A percentile compares a stretch with the other conserved stretches of the same genome.
Evolutionary conservation across 2,888 invertebrate species (phyloP).

Genomic region (Apamea crenata): DNA sequence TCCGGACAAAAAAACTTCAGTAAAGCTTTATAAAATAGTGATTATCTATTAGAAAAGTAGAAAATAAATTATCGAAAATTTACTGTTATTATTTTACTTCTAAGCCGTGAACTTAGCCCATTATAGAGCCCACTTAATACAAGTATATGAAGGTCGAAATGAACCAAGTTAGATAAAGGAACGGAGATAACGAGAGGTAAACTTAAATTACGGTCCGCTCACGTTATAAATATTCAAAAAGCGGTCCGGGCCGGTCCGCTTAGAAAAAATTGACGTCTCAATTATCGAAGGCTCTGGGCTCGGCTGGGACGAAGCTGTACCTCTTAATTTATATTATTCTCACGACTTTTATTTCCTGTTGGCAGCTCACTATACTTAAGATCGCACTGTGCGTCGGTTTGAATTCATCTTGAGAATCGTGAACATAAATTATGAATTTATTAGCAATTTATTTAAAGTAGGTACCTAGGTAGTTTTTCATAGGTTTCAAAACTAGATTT

Average conservation of each 20-base stretch:
- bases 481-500: conserved; percentile 1
- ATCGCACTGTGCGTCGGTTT: conserved; percentile 65
- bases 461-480: not conserved
- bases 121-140: conserved; percentile 63
- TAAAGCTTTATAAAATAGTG: not conserved
- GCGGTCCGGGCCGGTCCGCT: conserved; percentile 72
- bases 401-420: conserved; percentile 51
- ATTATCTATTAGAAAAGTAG: not conserved
- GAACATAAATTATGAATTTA: conserved; percentile 37
- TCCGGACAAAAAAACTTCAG: not conserved
- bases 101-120: conserved; percentile 38
- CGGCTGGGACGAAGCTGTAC: conserved; percentile 64
- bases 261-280: conserved; percentile 90
- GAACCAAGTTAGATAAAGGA: conserved; percentile 81
- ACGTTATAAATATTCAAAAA: conserved; percentile 89
- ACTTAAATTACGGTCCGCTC: conserved; percentile 86
- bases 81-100: conserved; percentile 32
- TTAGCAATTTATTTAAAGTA: conserved; percentile 14
- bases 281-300: conserved; percentile 82
- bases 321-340: conserved; percentile 88
- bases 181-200: conserved; percentile 86
- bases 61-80: conserved; percentile 18
- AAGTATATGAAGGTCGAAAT: conserved; percentile 63
- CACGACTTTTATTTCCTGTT: conserved; percentile 89
- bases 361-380: conserved; percentile 71